Evolutionary conservation across 2,888 invertebrate species (phyloP), one percentile per base, ranked within the genome.

Genomic region (Phlogophora meticulosa): DNA sequence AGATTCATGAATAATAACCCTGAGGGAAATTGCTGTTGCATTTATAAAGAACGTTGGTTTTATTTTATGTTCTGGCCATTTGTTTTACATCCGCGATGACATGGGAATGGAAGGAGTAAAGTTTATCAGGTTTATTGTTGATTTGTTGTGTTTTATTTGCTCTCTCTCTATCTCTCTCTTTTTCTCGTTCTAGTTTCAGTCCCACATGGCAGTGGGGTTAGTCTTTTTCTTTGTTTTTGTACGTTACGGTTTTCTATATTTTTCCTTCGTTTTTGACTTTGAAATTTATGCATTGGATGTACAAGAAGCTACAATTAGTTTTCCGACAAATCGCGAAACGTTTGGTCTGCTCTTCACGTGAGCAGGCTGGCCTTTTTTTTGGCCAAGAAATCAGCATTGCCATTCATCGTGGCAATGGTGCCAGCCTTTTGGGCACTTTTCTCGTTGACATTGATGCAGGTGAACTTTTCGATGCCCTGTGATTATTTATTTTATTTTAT

Each of bases 1-100:
- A 72, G 66, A 28, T 59, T 17, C 60, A 67, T 77, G 66, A 76
- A 62, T 62, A 67, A 77, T 72, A 67, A 55, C 75, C 61, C 55
- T 32, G 28, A 24, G 77, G 66, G 67, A 76, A 76, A 76, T 76
- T 76, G 67, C 72, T 59, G 78, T 67, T 76, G 75, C 72, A 76
- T 66, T 76, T 66, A 62, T 76, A 72, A 72, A 77, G 61, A 62
- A 72, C 43, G 7, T 38, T 38, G 49, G 61, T 62, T 77, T 56
- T 56, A 57, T 77, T 67, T 51, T 34, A 61, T 51, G 53, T 43
- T 17, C 55, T 62, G 55, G 55, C 32, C 53, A 58, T 70, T 76
- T 74, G 55, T 70, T 59, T 48, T 34, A 63, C 48, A 63, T 70
- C 45, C 57, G 48, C n/a, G 66, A 58, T 72, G 72, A 72, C 77